Percentiles rank a stretch among this genome's conserved stretches.
phyloP scores from a whole-genome alignment of 2,888 invertebrate species.

The Metalampra italica region DNA sequence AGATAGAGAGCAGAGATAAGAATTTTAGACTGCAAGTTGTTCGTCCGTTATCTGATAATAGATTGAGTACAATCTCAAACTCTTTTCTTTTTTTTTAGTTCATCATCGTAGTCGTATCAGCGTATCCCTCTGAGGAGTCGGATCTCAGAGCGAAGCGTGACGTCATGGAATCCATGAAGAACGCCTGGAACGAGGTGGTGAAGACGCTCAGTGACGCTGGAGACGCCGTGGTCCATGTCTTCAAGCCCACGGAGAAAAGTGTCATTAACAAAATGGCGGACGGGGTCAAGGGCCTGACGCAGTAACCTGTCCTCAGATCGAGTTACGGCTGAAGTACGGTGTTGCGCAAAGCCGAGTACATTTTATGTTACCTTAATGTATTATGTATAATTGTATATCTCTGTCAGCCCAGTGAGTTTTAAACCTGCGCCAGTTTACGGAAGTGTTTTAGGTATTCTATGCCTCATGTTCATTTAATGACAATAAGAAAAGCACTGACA shows the following conservation, averaged over 20 bases:
- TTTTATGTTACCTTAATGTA: too few relatives aligned
- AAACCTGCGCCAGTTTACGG: too few relatives aligned
- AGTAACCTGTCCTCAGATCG: conserved; percentile 27
- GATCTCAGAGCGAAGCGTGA: conserved; percentile 36
- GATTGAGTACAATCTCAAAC: background rate
- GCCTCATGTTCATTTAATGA: too few relatives aligned
- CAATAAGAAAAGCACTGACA: too few relatives aligned
- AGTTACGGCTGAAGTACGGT: background rate
- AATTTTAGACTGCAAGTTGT: too few relatives aligned
- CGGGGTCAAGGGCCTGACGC: conserved; percentile 39
- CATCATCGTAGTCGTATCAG: conserved; percentile 29
- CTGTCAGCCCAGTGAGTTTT: too few relatives aligned
- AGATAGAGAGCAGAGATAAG: too few relatives aligned
- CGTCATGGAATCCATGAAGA: conserved; percentile 61
- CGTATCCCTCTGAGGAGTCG: conserved; percentile 29
- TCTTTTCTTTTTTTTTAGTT: conserved; percentile 18
- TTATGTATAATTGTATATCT: too few relatives aligned
- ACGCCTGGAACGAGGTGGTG: conserved; percentile 57
- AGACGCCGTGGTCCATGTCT: conserved; percentile 61
- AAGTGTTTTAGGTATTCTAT: too few relatives aligned
- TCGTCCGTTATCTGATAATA: too few relatives aligned
- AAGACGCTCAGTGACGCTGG: conserved; percentile 55
- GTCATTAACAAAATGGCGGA: conserved; percentile 54
- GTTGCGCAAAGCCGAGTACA: background rate
- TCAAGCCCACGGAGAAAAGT: conserved; percentile 64